Percentiles rank a stretch among this genome's conserved stretches.
phyloP scores from a whole-genome alignment of 92 coral and sea anemone genomes.

The Anthopleura xanthogrammica region DNA sequence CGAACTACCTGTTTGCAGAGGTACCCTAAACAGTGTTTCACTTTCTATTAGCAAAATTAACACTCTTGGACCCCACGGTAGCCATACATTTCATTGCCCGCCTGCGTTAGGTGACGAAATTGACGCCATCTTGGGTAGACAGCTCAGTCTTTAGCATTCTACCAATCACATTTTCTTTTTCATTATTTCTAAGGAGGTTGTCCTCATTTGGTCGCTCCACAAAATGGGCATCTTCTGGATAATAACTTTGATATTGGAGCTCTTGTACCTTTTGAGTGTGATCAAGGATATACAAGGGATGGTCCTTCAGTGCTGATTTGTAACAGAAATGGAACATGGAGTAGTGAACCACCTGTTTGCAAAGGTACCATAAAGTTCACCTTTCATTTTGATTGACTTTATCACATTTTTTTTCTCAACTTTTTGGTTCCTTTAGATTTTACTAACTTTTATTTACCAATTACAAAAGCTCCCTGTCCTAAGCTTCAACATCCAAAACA shows the following conservation, averaged over 20 bases:
- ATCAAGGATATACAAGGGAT: background rate
- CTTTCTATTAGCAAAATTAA: no score
- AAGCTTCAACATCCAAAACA: slow-evolving; percentile 32
- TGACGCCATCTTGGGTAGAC: no score
- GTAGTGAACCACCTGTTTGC: slow-evolving; percentile 30
- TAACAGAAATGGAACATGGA: background rate
- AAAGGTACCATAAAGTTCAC: background rate
- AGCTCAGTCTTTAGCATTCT: no score
- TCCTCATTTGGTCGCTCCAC: slow-evolving; percentile 20
- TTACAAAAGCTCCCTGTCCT: slow-evolving; percentile 22
- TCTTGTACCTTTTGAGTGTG: background rate
- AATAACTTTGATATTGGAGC: background rate
- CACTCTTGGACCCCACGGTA: no score
- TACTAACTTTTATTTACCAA: background rate
- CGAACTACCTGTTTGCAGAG: slow-evolving; percentile 34
- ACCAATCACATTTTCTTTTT: background rate
- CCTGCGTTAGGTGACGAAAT: no score
- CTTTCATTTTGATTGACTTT: background rate
- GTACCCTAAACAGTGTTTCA: background rate
- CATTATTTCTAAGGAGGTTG: slow-evolving; percentile 21
- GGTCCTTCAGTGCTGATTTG: background rate
- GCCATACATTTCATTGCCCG: no score
- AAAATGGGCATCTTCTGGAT: slow-evolving; percentile 32
- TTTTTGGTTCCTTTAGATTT: background rate
- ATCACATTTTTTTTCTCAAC: background rate